Percentiles rank a stretch among this genome's conserved stretches.
Conservation (phyloP, 2,797 vertebrate genomes). For the Acanthornis magna region DNA sequence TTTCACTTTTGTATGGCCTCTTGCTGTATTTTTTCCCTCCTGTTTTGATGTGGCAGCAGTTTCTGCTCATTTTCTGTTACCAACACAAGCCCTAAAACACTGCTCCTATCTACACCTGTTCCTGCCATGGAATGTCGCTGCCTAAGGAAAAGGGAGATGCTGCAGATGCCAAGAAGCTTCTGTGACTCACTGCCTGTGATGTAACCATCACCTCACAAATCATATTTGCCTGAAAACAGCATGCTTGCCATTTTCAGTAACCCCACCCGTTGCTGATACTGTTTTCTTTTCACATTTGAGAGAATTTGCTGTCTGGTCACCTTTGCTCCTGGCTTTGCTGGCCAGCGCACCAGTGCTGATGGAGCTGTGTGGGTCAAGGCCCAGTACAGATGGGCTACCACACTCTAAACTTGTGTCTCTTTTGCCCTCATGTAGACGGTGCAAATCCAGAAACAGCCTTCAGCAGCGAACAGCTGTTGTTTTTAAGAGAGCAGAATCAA, state of each 20-base stretch:
- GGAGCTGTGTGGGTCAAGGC: not conserved
- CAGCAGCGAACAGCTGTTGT: not conserved
- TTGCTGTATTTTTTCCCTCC: not conserved
- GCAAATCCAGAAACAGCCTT: not conserved
- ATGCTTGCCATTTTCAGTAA: not conserved
- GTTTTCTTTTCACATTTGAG: not conserved
- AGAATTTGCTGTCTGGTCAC: not conserved
- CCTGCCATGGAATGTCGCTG: not conserved
- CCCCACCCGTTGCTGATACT: not conserved
- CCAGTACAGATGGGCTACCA: not conserved
- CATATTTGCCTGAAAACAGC: not conserved
- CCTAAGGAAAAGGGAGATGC: not conserved
- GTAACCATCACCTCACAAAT: not conserved
- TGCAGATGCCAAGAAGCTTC: not conserved
- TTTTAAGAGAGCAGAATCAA: not conserved
- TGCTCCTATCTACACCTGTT: not conserved
- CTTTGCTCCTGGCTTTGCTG: not conserved
- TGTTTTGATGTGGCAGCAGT: not conserved
- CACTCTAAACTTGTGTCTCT: not conserved
- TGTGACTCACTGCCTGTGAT: not conserved
- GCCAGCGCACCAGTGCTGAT: not conserved
- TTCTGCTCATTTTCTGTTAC: not conserved
- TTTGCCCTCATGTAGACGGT: not conserved
- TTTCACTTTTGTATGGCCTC: not conserved
- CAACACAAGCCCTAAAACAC: not conserved